These are phyloP conservation scores for Vulpes lagopus DNA, from an alignment of 2,113 vertebrate genomes.

Conservation along the genomic window DNA sequence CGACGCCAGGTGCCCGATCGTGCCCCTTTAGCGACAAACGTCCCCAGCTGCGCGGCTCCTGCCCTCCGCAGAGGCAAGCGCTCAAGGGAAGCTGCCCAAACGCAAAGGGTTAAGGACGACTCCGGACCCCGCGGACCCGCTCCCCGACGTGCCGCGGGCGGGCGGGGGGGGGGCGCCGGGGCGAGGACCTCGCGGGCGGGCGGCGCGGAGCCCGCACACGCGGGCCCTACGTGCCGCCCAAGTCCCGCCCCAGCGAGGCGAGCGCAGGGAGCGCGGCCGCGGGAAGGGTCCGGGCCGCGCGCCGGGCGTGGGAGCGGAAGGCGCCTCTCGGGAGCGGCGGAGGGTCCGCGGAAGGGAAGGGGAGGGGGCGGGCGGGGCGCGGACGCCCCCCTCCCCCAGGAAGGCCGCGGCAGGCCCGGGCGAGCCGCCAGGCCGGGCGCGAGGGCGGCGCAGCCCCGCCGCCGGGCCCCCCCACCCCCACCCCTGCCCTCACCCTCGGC, in stretches of 20 bases:
- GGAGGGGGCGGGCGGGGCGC: neutral
- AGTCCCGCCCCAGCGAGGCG: conserved; percentile 49
- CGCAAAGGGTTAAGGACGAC: rapidly evolving
- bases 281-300: neutral
- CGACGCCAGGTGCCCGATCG: no score
- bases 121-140: neutral
- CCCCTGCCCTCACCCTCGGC: neutral
- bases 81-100: neutral
- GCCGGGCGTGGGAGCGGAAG: conserved; percentile 2
- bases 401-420: neutral
- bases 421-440: neutral
- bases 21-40: neutral
- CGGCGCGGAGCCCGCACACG: conserved; percentile 35
- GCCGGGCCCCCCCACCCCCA: neutral
- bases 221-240: conserved; percentile 46
- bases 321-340: neutral
- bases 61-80: no score
- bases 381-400: conserved; percentile 3
- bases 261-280: neutral
- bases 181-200: neutral
- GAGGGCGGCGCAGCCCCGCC: neutral
- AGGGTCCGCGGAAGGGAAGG: neutral
- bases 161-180: rapidly evolving
- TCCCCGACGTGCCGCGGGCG: neutral
- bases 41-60: neutral